phyloP scores from a whole-genome alignment of 53 echinoderm and acorn worm genomes.

The Antedon mediterranea region DNA sequence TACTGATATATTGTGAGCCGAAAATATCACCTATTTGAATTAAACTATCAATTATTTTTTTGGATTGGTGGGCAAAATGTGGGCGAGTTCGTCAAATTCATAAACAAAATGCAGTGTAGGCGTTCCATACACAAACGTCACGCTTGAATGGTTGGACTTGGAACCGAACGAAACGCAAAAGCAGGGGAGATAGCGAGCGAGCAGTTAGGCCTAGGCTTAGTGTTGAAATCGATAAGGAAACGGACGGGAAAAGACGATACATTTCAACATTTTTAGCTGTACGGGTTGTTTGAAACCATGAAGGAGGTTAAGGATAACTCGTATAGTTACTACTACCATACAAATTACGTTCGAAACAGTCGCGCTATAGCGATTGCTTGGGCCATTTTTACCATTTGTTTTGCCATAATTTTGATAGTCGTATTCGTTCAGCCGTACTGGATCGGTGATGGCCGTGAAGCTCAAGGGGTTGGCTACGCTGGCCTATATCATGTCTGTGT shows the following conservation, averaged over 20 bases:
- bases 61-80: too few species aligned
- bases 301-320: conserved; percentile 59
- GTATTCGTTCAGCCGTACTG: conserved; percentile 91
- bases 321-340: conserved; percentile 86
- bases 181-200: too few species aligned
- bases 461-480: conserved; percentile 54
- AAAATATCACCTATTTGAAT: too few species aligned
- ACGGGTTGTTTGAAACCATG: neutral
- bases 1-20: too few species aligned
- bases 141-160: too few species aligned
- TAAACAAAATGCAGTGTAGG: too few species aligned
- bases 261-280: neutral
- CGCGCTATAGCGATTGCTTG: conserved; percentile 87
- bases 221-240: neutral
- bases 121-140: too few species aligned
- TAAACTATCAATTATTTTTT: too few species aligned
- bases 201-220: too few species aligned
- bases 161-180: too few species aligned
- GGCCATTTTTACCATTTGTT: conserved; percentile 90
- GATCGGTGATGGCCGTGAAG: conserved; percentile 57
- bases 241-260: neutral
- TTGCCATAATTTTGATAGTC: conserved; percentile 76
- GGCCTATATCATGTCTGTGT: conserved; percentile 67
- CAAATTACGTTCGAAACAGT: conserved; percentile 90
- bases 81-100: too few species aligned